phyloP scores from a whole-genome alignment of 2,888 invertebrate species.

The Coleophora deauratella region DNA sequence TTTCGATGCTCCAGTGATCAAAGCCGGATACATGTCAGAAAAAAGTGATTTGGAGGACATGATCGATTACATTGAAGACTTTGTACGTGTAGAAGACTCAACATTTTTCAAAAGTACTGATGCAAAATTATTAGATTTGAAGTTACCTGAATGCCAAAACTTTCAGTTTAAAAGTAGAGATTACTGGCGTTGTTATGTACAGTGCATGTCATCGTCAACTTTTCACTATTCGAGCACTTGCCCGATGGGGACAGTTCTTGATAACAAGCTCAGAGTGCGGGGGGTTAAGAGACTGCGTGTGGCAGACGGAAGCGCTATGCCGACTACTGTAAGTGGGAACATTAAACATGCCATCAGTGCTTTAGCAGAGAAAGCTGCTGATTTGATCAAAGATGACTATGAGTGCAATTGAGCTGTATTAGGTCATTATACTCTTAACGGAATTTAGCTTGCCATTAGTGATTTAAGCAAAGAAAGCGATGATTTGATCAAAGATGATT shows the following conservation, averaged over 20 bases:
- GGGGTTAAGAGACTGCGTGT: constrained; percentile 11
- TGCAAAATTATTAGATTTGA: background rate
- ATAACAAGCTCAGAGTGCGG: constrained; percentile 37
- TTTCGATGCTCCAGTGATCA: constrained; percentile 13
- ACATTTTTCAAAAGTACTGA: background rate
- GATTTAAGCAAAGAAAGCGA: too few relatives aligned
- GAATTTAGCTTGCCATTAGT: too few relatives aligned
- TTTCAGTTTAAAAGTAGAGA: constrained; percentile 6
- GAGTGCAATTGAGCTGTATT: too few relatives aligned
- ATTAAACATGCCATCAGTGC: constrained; percentile 59
- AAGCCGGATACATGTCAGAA: constrained; percentile 6
- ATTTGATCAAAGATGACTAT: constrained; percentile 19
- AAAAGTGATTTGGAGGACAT: background rate
- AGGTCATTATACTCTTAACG: too few relatives aligned
- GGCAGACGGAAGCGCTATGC: constrained; percentile 51
- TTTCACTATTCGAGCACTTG: constrained; percentile 81
- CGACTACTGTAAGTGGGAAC: constrained; percentile 69
- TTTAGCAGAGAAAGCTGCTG: constrained; percentile 21
- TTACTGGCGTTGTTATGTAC: constrained; percentile 20
- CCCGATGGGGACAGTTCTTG: constrained; percentile 84
- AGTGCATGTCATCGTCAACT: constrained; percentile 69
- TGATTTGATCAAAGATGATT: too few relatives aligned
- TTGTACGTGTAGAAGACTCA: background rate
- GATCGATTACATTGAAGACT: background rate
- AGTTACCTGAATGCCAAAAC: background rate